Percentiles rank a stretch among this genome's conserved stretches.
These are phyloP conservation scores for Centruroides vittatus DNA, from an alignment of 1,140 invertebrate species.

Conservation along the genomic window DNA sequence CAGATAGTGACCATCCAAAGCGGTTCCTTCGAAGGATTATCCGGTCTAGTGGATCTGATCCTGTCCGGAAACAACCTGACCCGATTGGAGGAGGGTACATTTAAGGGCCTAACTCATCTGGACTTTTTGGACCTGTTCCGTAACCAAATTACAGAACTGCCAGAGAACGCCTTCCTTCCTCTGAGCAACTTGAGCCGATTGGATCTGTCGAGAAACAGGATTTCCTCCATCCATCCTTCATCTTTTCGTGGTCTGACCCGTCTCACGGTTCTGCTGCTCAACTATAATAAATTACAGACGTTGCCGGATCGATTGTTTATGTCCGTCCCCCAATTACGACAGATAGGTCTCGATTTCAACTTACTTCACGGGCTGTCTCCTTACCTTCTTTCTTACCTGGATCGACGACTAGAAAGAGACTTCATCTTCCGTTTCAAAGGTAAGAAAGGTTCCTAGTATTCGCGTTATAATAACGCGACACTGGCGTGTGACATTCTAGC, in stretches of 20 bases:
- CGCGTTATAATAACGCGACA: too few relatives aligned
- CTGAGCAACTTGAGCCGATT: constrained; percentile 1
- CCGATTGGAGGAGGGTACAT: constrained; percentile 5
- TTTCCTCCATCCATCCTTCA: background rate
- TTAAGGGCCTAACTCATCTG: constrained; percentile 3
- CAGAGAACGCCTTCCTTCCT: constrained; percentile 5
- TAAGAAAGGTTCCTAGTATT: too few relatives aligned
- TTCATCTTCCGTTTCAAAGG: too few relatives aligned
- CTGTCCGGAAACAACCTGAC: constrained; percentile 3
- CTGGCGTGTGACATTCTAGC: too few relatives aligned
- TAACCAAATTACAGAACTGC: constrained; percentile 7
- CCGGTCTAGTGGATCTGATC: constrained; percentile 5
- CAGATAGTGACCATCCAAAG: constrained; percentile 4
- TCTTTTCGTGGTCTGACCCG: constrained; percentile 6
- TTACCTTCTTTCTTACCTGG: too few relatives aligned
- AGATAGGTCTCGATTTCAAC: constrained; percentile 4
- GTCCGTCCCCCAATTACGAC: background rate
- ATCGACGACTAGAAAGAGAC: too few relatives aligned
- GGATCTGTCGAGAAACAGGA: constrained; percentile 4
- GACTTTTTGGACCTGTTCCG: constrained; percentile 5
- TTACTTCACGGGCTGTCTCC: too few relatives aligned
- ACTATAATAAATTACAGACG: constrained; percentile 3
- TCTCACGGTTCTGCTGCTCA: constrained; percentile 3
- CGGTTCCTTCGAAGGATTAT: constrained; percentile 2
- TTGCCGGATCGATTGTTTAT: constrained; percentile 7